phyloP scores from a whole-genome alignment of 1,140 invertebrate species.

The Scylla paramamosain region DNA sequence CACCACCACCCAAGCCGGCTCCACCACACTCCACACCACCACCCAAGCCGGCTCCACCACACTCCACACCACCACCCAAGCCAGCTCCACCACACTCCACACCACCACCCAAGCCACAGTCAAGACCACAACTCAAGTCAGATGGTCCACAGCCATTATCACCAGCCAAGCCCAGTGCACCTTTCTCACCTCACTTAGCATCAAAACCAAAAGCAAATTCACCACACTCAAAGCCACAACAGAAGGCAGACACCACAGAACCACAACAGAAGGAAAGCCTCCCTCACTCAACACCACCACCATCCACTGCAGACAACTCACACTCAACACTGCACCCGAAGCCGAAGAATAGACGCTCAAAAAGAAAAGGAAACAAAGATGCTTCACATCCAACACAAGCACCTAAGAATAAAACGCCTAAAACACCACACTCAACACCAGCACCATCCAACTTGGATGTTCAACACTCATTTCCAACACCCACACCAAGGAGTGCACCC shows the following conservation, averaged over 20 bases:
- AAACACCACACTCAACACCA: not conserved
- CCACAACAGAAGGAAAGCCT: no score
- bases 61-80: not conserved
- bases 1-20: not conserved
- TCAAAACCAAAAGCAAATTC: no score
- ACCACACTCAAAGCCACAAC: no score
- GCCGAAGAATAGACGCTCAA: not conserved
- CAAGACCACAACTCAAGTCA: not conserved
- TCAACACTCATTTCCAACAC: not conserved
- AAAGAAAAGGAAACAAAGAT: not conserved
- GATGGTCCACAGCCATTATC: no score
- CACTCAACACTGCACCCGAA: not conserved
- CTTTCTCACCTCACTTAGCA: no score
- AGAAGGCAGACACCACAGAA: no score
- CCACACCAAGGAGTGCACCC: not conserved
- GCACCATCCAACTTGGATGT: not conserved
- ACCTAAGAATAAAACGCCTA: not conserved
- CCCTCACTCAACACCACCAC: no score
- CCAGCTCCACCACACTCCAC: not conserved
- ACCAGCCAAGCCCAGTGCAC: no score
- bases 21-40: not conserved
- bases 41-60: not conserved
- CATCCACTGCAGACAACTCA: no score
- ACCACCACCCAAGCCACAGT: not conserved
- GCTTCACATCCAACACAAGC: not conserved